Conservation (phyloP, 2,888 invertebrate species). For the Pherbina coryleti region DNA sequence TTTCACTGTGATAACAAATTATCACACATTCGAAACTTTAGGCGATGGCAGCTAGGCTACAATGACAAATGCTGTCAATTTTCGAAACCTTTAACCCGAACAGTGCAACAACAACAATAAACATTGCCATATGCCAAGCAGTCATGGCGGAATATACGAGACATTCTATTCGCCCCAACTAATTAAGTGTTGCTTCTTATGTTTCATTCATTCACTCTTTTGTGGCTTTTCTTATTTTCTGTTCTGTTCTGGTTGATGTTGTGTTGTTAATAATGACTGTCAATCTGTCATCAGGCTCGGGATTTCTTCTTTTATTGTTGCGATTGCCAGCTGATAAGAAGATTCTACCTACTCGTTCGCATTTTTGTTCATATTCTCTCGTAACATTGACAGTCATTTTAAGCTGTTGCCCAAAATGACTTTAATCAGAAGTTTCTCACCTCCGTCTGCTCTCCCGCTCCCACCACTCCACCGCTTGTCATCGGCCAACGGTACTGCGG, state of each 20-base stretch:
- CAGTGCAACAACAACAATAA: slow-evolving; percentile 1
- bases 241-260: too few species aligned
- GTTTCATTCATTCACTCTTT: slow-evolving; percentile 20
- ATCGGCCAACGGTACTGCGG: neutral
- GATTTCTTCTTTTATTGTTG: slow-evolving; percentile 32
- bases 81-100: slow-evolving; percentile 15
- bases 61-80: slow-evolving; percentile 49
- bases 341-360: slow-evolving; percentile 20
- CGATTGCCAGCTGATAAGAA: slow-evolving; percentile 41
- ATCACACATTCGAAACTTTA: slow-evolving; percentile 39
- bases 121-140: slow-evolving; percentile 10
- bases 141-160: neutral
- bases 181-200: slow-evolving; percentile 31
- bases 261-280: slow-evolving; percentile 47
- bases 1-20: slow-evolving; percentile 54
- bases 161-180: slow-evolving; percentile 30
- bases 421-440: slow-evolving; percentile 26
- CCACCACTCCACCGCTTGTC: neutral
- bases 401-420: slow-evolving; percentile 31
- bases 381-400: slow-evolving; percentile 1
- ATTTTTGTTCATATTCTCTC: neutral
- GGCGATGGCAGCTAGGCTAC: slow-evolving; percentile 30
- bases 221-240: neutral
- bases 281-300: slow-evolving; percentile 49
- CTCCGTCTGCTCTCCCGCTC: neutral